A percentile compares a stretch with the other conserved stretches of the same genome.
Evolutionary conservation across 2,113 vertebrate species (phyloP).

Genomic region (Solea senegalensis): DNA sequence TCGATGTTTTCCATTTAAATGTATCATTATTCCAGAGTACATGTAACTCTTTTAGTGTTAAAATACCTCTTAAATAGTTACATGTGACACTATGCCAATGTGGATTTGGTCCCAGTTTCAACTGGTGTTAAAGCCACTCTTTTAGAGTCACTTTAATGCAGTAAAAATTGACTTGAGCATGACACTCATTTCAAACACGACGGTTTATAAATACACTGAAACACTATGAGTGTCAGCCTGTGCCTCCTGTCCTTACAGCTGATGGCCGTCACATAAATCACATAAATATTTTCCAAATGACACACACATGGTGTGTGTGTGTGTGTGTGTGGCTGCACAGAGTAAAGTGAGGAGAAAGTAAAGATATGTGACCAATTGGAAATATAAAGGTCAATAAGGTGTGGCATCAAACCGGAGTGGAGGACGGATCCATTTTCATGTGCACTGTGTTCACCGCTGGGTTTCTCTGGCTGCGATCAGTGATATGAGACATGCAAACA

Average conservation of each 20-base stretch:
- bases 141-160: no score
- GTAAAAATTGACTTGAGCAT: neutral
- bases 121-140: no score
- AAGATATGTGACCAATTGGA: constrained; percentile 73
- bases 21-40: no score
- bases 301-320: neutral
- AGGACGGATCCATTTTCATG: constrained; percentile 66
- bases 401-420: constrained; percentile 67
- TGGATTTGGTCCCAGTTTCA: no score
- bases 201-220: constrained; percentile 6
- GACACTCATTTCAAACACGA: constrained; percentile 3
- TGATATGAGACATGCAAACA: constrained; percentile 57
- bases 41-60: no score
- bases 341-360: constrained; percentile 39
- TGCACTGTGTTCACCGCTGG: constrained; percentile 39
- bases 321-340: neutral
- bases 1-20: no score
- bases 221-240: constrained; percentile 1
- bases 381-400: constrained; percentile 74
- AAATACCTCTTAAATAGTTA: no score
- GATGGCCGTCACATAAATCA: constrained; percentile 23
- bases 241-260: constrained; percentile 4
- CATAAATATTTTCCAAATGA: constrained; percentile 51
- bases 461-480: constrained; percentile 55
- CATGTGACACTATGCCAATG: no score